Evolutionary conservation across 2,888 invertebrate genomes (phyloP).

Genomic region (Cephalotes varians): DNA sequence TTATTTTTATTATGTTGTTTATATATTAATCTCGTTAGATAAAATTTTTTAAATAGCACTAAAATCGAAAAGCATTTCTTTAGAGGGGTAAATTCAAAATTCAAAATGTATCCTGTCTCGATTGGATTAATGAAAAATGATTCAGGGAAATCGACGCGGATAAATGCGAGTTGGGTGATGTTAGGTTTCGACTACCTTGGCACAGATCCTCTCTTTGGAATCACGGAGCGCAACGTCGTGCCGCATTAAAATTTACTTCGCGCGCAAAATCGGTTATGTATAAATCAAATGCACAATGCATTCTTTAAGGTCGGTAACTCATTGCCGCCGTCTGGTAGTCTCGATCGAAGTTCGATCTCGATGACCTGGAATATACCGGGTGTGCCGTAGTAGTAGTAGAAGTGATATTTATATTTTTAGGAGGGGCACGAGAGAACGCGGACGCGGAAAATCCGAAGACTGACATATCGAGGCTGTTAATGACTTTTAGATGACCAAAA

Average conservation of each 20-base stretch:
- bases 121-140: neutral
- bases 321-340: conserved; percentile 43
- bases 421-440: no score
- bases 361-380: conserved; percentile 12
- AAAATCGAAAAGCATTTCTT: neutral
- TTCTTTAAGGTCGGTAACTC: conserved; percentile 69
- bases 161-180: conserved; percentile 55
- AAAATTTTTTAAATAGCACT: neutral
- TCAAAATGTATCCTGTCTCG: neutral
- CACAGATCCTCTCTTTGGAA: conserved; percentile 71
- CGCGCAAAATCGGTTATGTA: conserved; percentile 74
- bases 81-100: neutral
- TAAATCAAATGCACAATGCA: conserved; percentile 71
- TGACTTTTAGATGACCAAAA: neutral
- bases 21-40: neutral
- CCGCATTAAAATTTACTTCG: conserved; percentile 76
- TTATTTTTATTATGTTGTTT: neutral
- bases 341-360: conserved; percentile 38
- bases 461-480: neutral
- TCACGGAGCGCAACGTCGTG: conserved; percentile 55
- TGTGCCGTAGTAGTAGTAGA: neutral
- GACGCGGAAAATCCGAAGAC: neutral
- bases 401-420: neutral
- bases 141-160: neutral
- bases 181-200: conserved; percentile 69